Percentiles rank a stretch among this genome's conserved stretches.
These are phyloP conservation scores for Proteles cristata DNA, from an alignment of 2,113 vertebrate species.

Conservation along the genomic window DNA sequence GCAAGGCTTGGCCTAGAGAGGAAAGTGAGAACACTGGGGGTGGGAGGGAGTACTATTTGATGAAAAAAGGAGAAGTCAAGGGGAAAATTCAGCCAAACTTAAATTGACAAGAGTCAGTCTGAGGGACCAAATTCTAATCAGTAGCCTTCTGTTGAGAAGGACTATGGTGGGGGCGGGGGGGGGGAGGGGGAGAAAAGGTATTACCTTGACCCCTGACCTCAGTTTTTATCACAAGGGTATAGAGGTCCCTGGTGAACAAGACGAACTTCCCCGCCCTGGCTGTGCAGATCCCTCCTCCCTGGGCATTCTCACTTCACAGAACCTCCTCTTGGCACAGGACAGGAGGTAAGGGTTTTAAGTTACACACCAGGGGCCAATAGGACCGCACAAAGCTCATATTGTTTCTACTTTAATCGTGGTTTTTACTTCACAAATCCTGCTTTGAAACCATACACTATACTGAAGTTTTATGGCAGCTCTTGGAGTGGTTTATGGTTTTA, in stretches of 20 bases:
- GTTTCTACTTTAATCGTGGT: slow-evolving; percentile 52
- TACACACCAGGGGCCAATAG: slow-evolving; percentile 7
- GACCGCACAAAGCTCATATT: slow-evolving; percentile 32
- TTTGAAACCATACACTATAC: slow-evolving; percentile 10
- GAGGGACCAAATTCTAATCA: neutral
- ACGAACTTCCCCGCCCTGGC: neutral
- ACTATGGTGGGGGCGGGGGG: neutral
- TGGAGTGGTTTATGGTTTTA: slow-evolving; percentile 33
- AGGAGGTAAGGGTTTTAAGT: neutral
- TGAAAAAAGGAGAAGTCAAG: neutral
- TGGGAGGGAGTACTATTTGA: neutral
- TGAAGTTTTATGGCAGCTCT: neutral
- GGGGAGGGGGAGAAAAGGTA: neutral
- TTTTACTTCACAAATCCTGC: slow-evolving; percentile 54
- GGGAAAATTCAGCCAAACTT: neutral
- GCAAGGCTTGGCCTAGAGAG: neutral
- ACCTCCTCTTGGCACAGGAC: neutral
- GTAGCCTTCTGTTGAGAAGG: neutral
- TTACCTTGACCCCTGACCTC: neutral
- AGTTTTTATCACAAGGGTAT: neutral
- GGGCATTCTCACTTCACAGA: neutral
- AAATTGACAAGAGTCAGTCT: neutral
- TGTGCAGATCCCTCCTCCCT: neutral
- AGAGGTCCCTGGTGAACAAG: neutral
- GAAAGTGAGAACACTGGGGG: neutral